These are phyloP conservation scores for Spodoptera exigua DNA, from an alignment of 2,888 invertebrate genomes.

Conservation along the genomic window DNA sequence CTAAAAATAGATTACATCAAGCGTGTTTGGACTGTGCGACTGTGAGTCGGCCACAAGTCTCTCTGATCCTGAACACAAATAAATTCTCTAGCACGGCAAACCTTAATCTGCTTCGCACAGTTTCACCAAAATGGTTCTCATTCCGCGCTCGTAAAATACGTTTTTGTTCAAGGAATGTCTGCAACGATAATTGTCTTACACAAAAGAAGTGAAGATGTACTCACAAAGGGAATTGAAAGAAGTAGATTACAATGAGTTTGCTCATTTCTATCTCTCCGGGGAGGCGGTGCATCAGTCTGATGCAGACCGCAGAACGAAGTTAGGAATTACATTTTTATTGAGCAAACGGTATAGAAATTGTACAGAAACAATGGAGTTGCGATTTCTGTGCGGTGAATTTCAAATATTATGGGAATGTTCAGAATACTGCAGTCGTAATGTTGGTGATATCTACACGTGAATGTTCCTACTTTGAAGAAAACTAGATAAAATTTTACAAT, in stretches of 20 bases:
- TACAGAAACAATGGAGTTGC: conserved; percentile 34
- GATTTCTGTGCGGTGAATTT: conserved; percentile 18
- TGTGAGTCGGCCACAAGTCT: too few species aligned
- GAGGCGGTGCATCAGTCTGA: conserved; percentile 52
- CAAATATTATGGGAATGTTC: background rate
- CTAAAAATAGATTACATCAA: too few species aligned
- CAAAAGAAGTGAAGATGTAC: conserved; percentile 80
- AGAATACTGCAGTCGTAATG: too few species aligned
- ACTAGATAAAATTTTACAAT: too few species aligned
- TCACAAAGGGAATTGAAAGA: conserved; percentile 83
- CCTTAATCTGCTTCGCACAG: conserved; percentile 44
- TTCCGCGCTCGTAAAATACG: conserved; percentile 73
- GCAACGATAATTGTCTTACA: conserved; percentile 84
- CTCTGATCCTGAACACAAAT: conserved; percentile 33
- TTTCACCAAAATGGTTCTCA: conserved; percentile 60
- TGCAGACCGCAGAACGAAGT: conserved; percentile 50
- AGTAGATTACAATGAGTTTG: conserved; percentile 80
- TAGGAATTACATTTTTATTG: conserved; percentile 55
- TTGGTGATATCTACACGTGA: too few species aligned
- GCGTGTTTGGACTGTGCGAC: too few species aligned
- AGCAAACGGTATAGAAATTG: conserved; percentile 31
- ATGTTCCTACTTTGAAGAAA: too few species aligned
- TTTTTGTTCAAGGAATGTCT: conserved; percentile 76
- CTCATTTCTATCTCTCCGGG: conserved; percentile 54
- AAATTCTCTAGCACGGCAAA: conserved; percentile 49